Evolutionary conservation across 37 sponge, comb jelly and placozoan species (phyloP).

Genomic region (Ephydatia muelleri): DNA sequence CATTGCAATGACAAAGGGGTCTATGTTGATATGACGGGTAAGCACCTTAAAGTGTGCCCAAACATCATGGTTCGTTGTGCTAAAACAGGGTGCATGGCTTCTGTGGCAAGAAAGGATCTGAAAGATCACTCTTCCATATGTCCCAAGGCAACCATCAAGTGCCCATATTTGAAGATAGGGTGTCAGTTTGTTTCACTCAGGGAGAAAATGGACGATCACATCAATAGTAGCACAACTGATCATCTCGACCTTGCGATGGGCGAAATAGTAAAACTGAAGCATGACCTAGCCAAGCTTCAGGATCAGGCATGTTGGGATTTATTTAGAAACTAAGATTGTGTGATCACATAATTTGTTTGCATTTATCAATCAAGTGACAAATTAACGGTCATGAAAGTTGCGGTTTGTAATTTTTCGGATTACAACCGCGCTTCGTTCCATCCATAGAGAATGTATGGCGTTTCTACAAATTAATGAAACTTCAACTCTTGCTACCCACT

Average conservation of each 20-base stretch:
- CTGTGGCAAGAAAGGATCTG: background rate
- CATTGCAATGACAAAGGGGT: background rate
- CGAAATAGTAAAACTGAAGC: background rate
- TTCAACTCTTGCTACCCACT: no score
- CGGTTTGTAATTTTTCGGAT: no score
- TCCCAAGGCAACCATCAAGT: background rate
- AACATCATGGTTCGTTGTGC: background rate
- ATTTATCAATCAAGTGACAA: no score
- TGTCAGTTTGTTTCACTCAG: background rate
- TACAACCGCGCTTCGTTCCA: no score
- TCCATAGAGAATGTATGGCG: no score
- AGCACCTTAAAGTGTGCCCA: background rate
- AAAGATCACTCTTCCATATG: background rate
- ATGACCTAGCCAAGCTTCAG: no score
- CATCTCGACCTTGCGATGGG: background rate
- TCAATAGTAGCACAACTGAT: background rate
- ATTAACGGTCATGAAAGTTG: no score
- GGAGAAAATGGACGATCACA: background rate
- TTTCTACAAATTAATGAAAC: no score
- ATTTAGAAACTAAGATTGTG: no score
- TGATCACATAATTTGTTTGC: no score
- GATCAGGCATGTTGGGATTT: no score
- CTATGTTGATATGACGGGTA: background rate
- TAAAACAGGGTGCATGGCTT: background rate
- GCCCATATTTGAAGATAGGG: background rate